These are phyloP conservation scores for Megastigmus dorsalis DNA, from an alignment of 2,888 invertebrate species.

Conservation along the genomic window DNA sequence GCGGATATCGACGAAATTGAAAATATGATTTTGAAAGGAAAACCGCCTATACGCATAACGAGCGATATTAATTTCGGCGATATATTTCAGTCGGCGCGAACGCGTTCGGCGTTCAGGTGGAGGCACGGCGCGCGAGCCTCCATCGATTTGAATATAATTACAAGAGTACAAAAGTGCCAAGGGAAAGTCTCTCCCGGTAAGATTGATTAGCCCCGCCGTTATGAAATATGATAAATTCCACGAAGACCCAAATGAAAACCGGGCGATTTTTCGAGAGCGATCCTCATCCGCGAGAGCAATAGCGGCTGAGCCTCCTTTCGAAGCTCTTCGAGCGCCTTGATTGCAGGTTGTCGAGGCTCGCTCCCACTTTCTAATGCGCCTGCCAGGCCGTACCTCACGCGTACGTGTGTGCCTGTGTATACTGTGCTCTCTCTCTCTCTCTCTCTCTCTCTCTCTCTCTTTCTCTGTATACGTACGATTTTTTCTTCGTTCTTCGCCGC, in stretches of 20 bases:
- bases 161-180: slow-evolving; percentile 36
- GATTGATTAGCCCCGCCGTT: slow-evolving; percentile 46
- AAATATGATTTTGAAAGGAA: background rate
- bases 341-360: slow-evolving; percentile 64
- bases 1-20: background rate
- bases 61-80: slow-evolving; percentile 34
- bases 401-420: no score
- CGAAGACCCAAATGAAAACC: slow-evolving; percentile 49
- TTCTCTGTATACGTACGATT: no score
- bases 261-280: slow-evolving; percentile 50
- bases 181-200: slow-evolving; percentile 39
- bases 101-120: background rate
- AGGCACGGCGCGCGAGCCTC: background rate
- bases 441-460: no score
- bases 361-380: slow-evolving; percentile 68
- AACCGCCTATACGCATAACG: background rate
- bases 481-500: background rate
- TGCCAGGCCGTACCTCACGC: no score
- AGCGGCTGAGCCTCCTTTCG: slow-evolving; percentile 31
- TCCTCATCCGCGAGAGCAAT: slow-evolving; percentile 33
- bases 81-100: slow-evolving; percentile 12
- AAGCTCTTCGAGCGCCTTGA: slow-evolving; percentile 58
- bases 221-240: slow-evolving; percentile 52
- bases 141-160: slow-evolving; percentile 51
- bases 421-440: no score